Base-by-base conservation (phyloP, 2,888 invertebrate species). In the Morpho helenor region DNA sequence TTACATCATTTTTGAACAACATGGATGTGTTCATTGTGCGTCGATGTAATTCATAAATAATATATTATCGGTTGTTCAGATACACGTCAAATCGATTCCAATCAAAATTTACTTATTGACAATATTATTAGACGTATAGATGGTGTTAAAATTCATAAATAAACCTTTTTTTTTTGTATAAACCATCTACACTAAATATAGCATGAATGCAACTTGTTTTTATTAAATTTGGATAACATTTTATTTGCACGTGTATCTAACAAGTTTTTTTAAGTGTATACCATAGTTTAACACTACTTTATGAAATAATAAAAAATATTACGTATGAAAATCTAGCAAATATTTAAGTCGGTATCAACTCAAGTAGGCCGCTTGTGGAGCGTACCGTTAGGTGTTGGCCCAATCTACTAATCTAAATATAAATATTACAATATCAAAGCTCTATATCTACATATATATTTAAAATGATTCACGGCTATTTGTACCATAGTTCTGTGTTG, bases 241-340 rank as follows among this genome's bases (percentile, higher is more conserved):
- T 16, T 10, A 49, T 56, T 51, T 49, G 40, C 42, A 53, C 71
- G 61, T 69, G 73, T 64, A 70, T 70, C 68, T 31, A 31, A 31
- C 31, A 31, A 31, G n/a, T 5, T 31, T 31, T 3, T 31, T 31
- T 31, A 31, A 31, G 31, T 31, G 31, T 5, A 31, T 31, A 31
- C 2, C 31, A 31, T 31, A 16, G 16, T 16, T 5, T 31, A 31
- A 31, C 31, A 31, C 31, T 31, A 31, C 31, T 31, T 5, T 70
- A 80, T 64, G 69, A 79, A 78, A 80, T 78, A 73, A 77, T 16
- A 76, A 76, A 80, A 79, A 74, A 62, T 66, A 60, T 84, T 86
- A 85, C 81, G 81, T 85, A 86, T 81, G 77, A 81, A 76, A 76
- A 69, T 69, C 76, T 82, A 83, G 77, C 80, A 75, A 75, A 69